Evolutionary conservation across 2,888 invertebrate species (phyloP).

Genomic region (Melitaea athalia): DNA sequence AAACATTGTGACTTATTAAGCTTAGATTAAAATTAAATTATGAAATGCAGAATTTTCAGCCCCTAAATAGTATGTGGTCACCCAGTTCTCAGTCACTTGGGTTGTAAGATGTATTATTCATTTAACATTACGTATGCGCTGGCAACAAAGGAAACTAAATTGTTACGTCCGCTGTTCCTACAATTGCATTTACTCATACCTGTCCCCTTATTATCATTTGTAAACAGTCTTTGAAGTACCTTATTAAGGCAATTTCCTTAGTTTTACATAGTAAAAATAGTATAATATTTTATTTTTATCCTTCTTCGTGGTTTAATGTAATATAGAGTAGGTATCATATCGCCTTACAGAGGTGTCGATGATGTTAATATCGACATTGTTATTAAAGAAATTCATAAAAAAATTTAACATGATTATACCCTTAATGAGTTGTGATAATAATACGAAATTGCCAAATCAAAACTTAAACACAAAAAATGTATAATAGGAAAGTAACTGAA

Average conservation of each 20-base stretch:
- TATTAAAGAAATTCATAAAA: too few relatives aligned
- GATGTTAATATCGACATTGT: too few relatives aligned
- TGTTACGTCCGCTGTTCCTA: slow-evolving; percentile 2
- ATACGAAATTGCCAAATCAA: too few relatives aligned
- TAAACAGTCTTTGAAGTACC: neutral
- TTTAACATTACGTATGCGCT: slow-evolving; percentile 1
- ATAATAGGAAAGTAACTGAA: too few relatives aligned
- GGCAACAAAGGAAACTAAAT: slow-evolving; percentile 1
- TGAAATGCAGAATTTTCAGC: neutral
- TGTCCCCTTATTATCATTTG: neutral
- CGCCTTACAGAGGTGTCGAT: too few relatives aligned
- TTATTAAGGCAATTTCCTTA: neutral
- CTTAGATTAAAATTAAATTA: neutral
- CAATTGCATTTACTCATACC: neutral
- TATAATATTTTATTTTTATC: too few relatives aligned
- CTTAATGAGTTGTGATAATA: too few relatives aligned
- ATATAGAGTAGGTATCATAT: too few relatives aligned
- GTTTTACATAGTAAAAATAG: neutral
- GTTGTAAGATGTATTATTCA: neutral
- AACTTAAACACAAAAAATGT: too few relatives aligned
- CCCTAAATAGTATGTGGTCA: neutral
- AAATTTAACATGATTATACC: too few relatives aligned
- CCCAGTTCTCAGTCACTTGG: neutral
- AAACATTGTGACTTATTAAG: too few relatives aligned
- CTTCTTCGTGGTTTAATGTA: too few relatives aligned